Base-by-base conservation (phyloP, 1,140 invertebrate genomes). In the Drosophila baimaii region DNA sequence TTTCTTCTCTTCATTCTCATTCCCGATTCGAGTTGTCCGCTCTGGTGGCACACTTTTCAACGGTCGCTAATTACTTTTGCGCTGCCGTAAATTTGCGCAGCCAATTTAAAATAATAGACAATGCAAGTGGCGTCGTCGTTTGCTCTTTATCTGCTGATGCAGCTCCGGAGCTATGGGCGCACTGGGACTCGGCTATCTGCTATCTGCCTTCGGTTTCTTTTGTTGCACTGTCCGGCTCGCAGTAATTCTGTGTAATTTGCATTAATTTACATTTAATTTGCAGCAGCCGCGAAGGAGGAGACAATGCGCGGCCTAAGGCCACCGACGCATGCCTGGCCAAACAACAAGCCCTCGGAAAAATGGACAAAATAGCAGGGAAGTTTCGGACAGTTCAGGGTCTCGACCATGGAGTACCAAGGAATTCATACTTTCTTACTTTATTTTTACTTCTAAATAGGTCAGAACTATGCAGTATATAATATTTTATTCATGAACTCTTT, bases 261-360 rank as follows among this genome's bases (percentile, higher is more conserved):
- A 86, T 89, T 86, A 86, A 86, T 86, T 86, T 86, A 86, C 83
- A 86, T 88, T 86, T 89, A 89, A 86, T 86, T 86, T 86, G 57
- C 66, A 63, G 49, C 52, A 49, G 37, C 59, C 23, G 23, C 44
- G 8, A 62, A 51, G 70, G 46, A 44, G 37, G 54, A 57, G 44
- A 75, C 43, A 70, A 54, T 70, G 65, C 73, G 73, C 62, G 52
- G 73, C 73, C 73, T 77, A 70, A 77, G 73, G 74, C 73, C 74
- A 56, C 39, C 55, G 64, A 77, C 75, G 75, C 75, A 77, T 68
- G 75, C 64, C 73, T 77, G 56, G 49, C 75, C 54, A 68, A 70
- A 56, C 74, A 77, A 56, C 51, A 49, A 10, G 63, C 29, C 55
- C 27, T 41, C 33, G 31, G 3, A 29, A 61, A 63, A 35, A 57